Conservation (phyloP, 2,888 invertebrate genomes). For the Bombylius discolor region DNA sequence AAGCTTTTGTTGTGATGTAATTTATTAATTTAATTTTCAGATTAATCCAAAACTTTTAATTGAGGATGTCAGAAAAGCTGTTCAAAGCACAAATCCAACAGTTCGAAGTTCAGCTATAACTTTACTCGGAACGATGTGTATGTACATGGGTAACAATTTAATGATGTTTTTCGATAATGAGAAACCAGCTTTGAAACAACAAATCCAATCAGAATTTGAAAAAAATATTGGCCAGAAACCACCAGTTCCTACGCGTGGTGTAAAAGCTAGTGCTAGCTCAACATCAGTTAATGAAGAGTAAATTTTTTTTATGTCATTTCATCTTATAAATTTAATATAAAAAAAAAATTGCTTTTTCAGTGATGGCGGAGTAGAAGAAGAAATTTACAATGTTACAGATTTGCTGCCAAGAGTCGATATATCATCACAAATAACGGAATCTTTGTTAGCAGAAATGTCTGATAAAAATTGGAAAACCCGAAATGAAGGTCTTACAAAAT, state of each 20-base stretch:
- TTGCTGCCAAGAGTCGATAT: conserved; percentile 67
- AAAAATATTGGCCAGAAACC: conserved; percentile 65
- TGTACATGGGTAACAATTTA: conserved; percentile 61
- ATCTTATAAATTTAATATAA: too few relatives aligned
- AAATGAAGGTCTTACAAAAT: conserved; percentile 39
- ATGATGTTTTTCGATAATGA: conserved; percentile 76
- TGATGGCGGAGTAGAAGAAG: conserved; percentile 34
- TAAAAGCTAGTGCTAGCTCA: conserved; percentile 21
- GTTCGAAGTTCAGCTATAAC: conserved; percentile 66
- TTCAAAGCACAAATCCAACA: conserved; percentile 72
- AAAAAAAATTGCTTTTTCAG: conserved; percentile 2
- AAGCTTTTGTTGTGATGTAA: not conserved
- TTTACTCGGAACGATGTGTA: conserved; percentile 52
- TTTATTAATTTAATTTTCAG: conserved; percentile 25
- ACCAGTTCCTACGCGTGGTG: conserved; percentile 58
- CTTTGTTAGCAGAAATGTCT: conserved; percentile 62
- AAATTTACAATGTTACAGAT: conserved; percentile 49
- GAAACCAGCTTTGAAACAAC: conserved; percentile 69
- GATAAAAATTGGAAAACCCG: conserved; percentile 86
- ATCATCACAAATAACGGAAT: conserved; percentile 67
- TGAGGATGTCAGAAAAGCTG: conserved; percentile 67
- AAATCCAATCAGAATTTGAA: conserved; percentile 75
- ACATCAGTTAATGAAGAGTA: conserved; percentile 13
- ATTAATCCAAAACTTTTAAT: conserved; percentile 61
- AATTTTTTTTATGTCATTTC: conserved; percentile 3